These are phyloP conservation scores for Ostrea denselamellosa DNA, from an alignment of 1,140 invertebrate genomes.

Conservation along the genomic window DNA sequence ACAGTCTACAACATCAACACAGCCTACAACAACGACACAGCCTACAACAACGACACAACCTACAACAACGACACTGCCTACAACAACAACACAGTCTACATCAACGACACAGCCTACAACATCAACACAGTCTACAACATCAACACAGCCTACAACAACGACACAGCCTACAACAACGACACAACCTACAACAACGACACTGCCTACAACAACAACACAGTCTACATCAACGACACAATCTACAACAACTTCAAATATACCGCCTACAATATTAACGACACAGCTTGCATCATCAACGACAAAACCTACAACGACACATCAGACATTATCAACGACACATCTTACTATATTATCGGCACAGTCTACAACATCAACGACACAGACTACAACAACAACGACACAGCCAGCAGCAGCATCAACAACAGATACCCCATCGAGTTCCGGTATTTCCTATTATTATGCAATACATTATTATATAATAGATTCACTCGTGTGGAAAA, in stretches of 20 bases:
- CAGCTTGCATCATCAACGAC: background rate
- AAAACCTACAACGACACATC: background rate
- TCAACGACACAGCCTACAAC: background rate
- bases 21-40: background rate
- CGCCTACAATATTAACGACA: background rate
- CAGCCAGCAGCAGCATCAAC: background rate
- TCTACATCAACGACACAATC: background rate
- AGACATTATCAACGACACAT: background rate
- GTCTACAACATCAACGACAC: background rate
- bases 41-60: background rate
- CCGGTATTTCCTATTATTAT: too few relatives aligned
- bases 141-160: background rate
- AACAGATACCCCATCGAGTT: too few relatives aligned
- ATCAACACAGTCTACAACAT: background rate
- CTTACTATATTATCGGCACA: background rate
- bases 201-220: background rate
- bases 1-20: background rate
- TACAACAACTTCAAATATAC: background rate
- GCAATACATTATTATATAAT: too few relatives aligned
- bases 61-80: background rate
- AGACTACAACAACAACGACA: background rate
- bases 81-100: background rate
- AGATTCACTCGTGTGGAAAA: too few relatives aligned
- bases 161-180: background rate
- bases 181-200: background rate